Conservation (phyloP, 2,113 vertebrate species). For the Rhadina sibilatrix region DNA sequence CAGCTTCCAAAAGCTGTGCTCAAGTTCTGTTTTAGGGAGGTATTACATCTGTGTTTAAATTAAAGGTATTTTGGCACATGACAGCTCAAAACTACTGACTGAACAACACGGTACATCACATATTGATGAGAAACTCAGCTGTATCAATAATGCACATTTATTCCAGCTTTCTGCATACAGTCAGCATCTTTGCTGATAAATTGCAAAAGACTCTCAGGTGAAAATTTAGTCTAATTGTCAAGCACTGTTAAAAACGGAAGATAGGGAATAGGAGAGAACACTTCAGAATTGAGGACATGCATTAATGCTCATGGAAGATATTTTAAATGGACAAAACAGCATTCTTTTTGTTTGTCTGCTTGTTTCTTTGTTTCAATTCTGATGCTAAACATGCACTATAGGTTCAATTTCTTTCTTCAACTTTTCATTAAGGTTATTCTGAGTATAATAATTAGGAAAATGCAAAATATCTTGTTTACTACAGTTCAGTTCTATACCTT, state of each 20-base stretch:
- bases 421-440: background rate
- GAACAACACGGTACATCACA: conserved; percentile 23
- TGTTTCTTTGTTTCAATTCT: background rate
- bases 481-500: background rate
- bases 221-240: background rate
- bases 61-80: conserved; percentile 50
- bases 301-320: background rate
- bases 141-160: conserved; percentile 49
- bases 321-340: background rate
- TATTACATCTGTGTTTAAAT: conserved; percentile 36
- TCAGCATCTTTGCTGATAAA: background rate
- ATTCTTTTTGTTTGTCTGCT: background rate
- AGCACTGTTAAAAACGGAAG: background rate
- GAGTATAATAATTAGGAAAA: background rate
- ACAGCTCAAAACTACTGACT: conserved; percentile 25
- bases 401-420: background rate
- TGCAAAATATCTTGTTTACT: background rate
- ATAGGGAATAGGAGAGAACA: background rate
- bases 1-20: conserved; percentile 42
- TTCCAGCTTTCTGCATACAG: conserved; percentile 11
- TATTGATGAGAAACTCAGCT: conserved; percentile 24
- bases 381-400: background rate
- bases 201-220: background rate
- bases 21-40: conserved; percentile 50
- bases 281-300: background rate